Base-by-base conservation (phyloP, 2,797 vertebrate genomes). In the Muraenolepis orangiensis region DNA sequence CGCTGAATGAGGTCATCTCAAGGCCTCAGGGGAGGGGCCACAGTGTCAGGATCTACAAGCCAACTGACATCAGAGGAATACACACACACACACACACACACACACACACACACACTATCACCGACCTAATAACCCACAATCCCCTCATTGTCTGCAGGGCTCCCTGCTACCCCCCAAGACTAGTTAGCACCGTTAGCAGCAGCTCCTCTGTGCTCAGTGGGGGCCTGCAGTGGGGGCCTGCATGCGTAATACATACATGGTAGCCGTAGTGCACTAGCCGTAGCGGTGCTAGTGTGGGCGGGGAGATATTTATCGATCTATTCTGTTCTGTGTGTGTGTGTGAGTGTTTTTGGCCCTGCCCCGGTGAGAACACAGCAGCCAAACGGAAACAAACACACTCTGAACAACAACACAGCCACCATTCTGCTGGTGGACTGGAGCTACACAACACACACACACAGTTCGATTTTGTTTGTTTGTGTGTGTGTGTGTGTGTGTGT, bases 301-400 rank as follows among this genome's bases (percentile, higher is more conserved):
- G 87, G 20, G 51, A 57, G 51, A n/a, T 8, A 91, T 70, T 71
- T 91, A 95, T 94, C 90, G 95, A 96, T 95, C 91, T 92, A 90
- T 85, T 86, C 81, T 85, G 84, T 88, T 34, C 4, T 34, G 32
- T 34, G 38, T 34, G 32, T 34, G 32, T 34, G 32, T 34, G 32
- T 34, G 87, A 92, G 89, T 86, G 85, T 85, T 81, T 81, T 0
- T 12, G 76, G 86, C 88, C 86, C 86, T 72, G 32, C 23, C 42
- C 82, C 80, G 31, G 38, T 29, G 83, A 88, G 84, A 89, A 11
- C 13, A 80, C 81, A 84, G 81, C 51, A 79, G 83, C 75, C 71
- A 77, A 73, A 77, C 78, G 80, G 81, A 86, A 87, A 72, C 70
- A 77, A 78, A 73, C 73, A 68, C 61, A 67, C 76, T 68, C 72